phyloP scores from a whole-genome alignment of 2,888 invertebrate genomes.

The Pristionchus arcanus region DNA sequence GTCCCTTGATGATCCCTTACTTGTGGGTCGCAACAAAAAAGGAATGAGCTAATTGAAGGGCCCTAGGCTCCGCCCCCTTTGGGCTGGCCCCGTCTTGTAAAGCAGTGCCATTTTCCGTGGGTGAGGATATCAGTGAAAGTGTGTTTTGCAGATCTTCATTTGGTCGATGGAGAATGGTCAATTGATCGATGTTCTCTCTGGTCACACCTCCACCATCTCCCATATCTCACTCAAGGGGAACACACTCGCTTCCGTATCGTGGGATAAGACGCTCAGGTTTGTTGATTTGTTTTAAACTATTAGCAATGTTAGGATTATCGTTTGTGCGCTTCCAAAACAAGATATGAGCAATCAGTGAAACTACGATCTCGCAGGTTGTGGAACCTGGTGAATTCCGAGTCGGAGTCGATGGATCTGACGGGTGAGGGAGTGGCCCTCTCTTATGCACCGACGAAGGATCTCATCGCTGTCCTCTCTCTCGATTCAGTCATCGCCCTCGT shows the following conservation, averaged over 20 bases:
- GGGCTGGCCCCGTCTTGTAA: too few species aligned
- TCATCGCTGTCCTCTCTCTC: constrained; percentile 93
- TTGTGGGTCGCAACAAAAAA: too few species aligned
- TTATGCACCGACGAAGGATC: constrained; percentile 92
- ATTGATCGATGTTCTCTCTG: constrained; percentile 90
- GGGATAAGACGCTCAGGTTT: constrained; percentile 86
- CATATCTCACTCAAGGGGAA: constrained; percentile 87
- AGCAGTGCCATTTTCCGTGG: too few species aligned
- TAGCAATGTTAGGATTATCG: neutral
- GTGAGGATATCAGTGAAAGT: neutral
- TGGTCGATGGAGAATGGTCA: constrained; percentile 96
- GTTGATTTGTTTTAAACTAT: neutral
- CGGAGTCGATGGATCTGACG: constrained; percentile 62
- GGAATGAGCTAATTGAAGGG: too few species aligned
- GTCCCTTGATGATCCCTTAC: too few species aligned
- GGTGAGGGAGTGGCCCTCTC: constrained; percentile 87
- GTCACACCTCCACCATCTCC: constrained; percentile 94
- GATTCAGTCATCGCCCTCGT: constrained; percentile 90
- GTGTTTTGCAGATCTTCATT: constrained; percentile 87
- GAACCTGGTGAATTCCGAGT: constrained; percentile 64
- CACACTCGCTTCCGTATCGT: constrained; percentile 87
- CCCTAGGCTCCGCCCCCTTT: too few species aligned
- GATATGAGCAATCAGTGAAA: neutral
- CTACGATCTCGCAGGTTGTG: constrained; percentile 58
- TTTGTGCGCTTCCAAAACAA: neutral